phyloP scores from a whole-genome alignment of 2,888 invertebrate genomes.

The Mycalesis mineus region DNA sequence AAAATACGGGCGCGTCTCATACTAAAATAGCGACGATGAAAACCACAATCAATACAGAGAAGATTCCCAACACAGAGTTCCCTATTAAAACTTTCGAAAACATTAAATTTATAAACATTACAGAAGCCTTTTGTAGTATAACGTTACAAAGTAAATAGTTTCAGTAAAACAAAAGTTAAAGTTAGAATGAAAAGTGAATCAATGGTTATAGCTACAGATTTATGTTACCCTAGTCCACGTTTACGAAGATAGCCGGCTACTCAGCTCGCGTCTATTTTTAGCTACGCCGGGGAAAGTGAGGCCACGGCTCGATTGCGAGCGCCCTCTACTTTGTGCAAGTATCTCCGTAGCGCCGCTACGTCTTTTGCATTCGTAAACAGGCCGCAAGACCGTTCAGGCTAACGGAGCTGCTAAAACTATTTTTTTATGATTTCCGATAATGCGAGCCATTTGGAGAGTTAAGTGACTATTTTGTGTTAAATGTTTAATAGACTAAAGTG shows the following conservation, averaged over 20 bases:
- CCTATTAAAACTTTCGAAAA: not conserved
- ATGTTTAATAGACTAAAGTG: no score
- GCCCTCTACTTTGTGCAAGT: constrained; percentile 44
- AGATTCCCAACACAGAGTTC: no score
- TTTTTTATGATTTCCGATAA: constrained; percentile 8
- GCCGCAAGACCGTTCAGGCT: constrained; percentile 25
- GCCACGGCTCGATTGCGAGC: constrained; percentile 58
- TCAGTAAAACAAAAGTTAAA: constrained; percentile 10
- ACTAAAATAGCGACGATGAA: no score
- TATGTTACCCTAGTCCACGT: constrained; percentile 31
- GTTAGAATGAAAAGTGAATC: constrained; percentile 21
- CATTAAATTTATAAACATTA: not conserved
- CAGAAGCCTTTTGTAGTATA: not conserved
- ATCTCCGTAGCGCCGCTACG: constrained; percentile 40
- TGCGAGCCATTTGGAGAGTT: not conserved
- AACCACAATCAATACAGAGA: no score
- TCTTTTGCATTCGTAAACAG: constrained; percentile 67
- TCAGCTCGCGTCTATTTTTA: constrained; percentile 72
- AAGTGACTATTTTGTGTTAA: not conserved
- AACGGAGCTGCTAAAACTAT: constrained; percentile 22
- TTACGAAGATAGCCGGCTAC: constrained; percentile 47
- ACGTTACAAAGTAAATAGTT: not conserved
- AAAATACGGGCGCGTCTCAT: no score
- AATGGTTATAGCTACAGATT: constrained; percentile 23
- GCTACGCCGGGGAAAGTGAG: constrained; percentile 65